Evolutionary conservation across 2,113 vertebrate genomes (phyloP), one percentile per base, ranked within the genome.

Genomic region (Clarias macrocephalus): DNA sequence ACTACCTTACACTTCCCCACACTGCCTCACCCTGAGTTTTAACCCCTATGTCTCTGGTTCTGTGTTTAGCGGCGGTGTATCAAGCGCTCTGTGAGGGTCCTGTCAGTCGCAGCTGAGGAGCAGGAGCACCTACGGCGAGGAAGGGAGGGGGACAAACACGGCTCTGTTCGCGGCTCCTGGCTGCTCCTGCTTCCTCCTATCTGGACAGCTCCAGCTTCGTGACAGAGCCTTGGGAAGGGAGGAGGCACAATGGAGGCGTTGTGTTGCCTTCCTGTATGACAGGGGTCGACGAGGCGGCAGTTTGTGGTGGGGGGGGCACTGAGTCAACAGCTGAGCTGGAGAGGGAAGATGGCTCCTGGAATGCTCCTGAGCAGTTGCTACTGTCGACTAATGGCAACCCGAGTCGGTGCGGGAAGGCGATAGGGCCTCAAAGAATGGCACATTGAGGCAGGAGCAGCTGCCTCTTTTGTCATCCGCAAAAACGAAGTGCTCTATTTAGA

Each of bases 361-460:
- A 98, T 97, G 96, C 95, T 94, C 89, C 93, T 90, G 95, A 96
- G 97, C 95, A 98, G 97, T 99, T 97, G 97, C 96, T 96, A 96
- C 97, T 97, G 97, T 98, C 97, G 97, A 97, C 97, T 97, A 97
- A 97, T 97, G 96, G 97, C 97, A 99, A 99, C 97, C 97, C 96
- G 97, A 97, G 97, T 97, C 96, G 94, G 94, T 73, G n/a, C 95
- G 96, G 96, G 97, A 98, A 98, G 97, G 96, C 97, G 97, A 98
- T 98, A 97, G 95, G 96, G 96, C 96, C 95, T 94, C 95, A 96
- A 97, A 98, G 97, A 97, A 98, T 95, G 96, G 97, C 96, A 96
- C 97, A 97, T 96, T 96, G 96, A 97, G 85, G 85, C 76, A 95
- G 95, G 95, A 96, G 95, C 98, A 99, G 98, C 97, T 99, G 98